Evolutionary conservation across 2,113 vertebrate species (phyloP), one percentile per base, ranked within the genome.

Genomic region (Sylvilagus bachmani): DNA sequence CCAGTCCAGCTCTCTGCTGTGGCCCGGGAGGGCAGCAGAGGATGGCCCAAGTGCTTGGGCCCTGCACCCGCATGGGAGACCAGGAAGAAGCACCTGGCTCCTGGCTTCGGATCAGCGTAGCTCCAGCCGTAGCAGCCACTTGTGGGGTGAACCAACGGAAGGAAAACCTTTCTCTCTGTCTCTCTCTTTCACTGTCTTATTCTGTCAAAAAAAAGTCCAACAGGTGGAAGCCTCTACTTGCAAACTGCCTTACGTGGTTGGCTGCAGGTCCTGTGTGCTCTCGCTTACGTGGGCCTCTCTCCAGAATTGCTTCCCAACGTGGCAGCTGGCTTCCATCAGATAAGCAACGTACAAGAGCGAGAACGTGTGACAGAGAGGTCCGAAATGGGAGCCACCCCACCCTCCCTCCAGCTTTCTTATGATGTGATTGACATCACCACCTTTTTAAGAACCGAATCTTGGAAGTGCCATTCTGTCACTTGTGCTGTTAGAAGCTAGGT

Each of bases 381-480:
- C 10, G 66, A 66, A 78, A 58, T 61, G 86, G 62, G 86, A 82
- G 44, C 25, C 85, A 88, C 24, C 58, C 49, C 62, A 85, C 55
- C 70, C 19, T 22, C 27, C 2, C 17, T 25, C 9, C 31, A 10
- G 17, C 89, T 64, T 82, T 49, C 64, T 51, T 73, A 38, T 31
- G 24, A 64, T 36, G 74, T 74, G 44, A 64, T 6, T 73, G 69
- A 74, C 27, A 53, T 21, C 85, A 89, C 21, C 49, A 64, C 49
- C 49, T 90, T 86, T 79, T 55, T 73, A 71, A 44, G 58, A 49
- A 89, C 69, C 62, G 80, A 66, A 73, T n/a, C 22, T 85, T 84
- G 31, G 25, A 94, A 44, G n/a, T 29, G n/a, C 49, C 70, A 66
- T 66, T 51, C 67, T n/a, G 44, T 78, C 31, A 61, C 17, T 89